Conservation (phyloP, 2,113 vertebrate species). For the Probosciger aterrimus region DNA sequence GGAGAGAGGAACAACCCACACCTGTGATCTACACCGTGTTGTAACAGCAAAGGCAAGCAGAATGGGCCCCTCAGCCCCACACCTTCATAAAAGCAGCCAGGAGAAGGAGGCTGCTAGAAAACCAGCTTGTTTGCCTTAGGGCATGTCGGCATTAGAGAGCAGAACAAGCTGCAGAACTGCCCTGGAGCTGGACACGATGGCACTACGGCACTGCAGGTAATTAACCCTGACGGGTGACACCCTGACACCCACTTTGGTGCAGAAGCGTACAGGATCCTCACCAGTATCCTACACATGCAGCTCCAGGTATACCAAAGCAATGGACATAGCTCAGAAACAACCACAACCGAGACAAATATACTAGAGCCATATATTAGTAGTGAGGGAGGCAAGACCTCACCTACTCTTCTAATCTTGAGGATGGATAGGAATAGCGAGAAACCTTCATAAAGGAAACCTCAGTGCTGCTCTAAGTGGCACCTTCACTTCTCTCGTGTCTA, state of each 20-base stretch:
- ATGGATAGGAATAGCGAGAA: background rate
- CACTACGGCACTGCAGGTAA: background rate
- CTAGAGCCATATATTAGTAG: background rate
- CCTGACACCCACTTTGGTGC: background rate
- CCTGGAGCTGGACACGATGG: background rate
- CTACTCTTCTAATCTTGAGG: background rate
- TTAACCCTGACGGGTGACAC: background rate
- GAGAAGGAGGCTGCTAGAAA: background rate
- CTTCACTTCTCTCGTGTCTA: background rate
- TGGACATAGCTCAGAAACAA: background rate
- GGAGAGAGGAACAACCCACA: background rate
- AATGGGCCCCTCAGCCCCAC: background rate
- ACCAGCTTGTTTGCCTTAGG: background rate
- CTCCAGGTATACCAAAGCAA: accelerated
- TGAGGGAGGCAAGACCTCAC: background rate
- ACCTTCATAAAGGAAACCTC: background rate
- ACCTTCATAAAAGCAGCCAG: background rate
- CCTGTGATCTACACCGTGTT: background rate
- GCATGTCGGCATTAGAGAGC: background rate
- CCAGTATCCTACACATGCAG: accelerated
- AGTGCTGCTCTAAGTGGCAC: background rate
- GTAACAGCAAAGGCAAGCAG: background rate
- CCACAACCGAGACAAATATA: accelerated
- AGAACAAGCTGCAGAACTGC: background rate
- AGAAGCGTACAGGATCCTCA: background rate